phyloP scores from a whole-genome alignment of 2,797 vertebrate species.

The Adrianichthys oophorus region DNA sequence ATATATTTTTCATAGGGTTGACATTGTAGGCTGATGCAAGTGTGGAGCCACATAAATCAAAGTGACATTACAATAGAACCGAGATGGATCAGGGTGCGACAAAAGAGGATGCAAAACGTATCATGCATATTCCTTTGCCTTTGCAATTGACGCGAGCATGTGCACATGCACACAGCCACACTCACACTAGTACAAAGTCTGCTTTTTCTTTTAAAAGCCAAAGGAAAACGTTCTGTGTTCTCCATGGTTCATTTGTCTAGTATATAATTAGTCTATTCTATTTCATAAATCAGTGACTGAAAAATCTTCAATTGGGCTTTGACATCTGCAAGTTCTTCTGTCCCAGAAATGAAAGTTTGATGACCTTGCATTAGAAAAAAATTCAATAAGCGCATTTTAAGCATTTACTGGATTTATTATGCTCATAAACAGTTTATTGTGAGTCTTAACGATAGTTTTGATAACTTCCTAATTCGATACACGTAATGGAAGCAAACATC shows the following conservation, averaged over 20 bases:
- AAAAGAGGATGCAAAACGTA: conserved; percentile 58
- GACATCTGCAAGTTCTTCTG: conserved; percentile 45
- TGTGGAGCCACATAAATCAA: conserved; percentile 81
- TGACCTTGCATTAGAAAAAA: conserved; percentile 24
- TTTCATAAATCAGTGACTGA: conserved; percentile 73
- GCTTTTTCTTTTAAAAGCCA: conserved; percentile 51
- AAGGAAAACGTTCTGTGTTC: conserved; percentile 66
- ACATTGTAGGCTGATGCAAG: conserved; percentile 76
- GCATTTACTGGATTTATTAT: too few species aligned
- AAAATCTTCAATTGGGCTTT: conserved; percentile 49
- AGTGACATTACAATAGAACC: conserved; percentile 79
- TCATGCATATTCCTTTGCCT: conserved; percentile 44
- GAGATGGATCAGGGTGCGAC: conserved; percentile 77
- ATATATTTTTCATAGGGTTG: conserved; percentile 79
- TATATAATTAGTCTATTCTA: conserved; percentile 72
- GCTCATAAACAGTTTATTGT: too few species aligned
- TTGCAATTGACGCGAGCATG: conserved; percentile 6
- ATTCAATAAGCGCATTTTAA: not conserved
- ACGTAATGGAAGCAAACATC: too few species aligned
- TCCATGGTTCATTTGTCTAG: conserved; percentile 72
- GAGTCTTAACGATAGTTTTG: too few species aligned
- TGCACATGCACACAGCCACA: not conserved
- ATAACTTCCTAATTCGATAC: too few species aligned
- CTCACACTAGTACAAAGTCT: conserved; percentile 5
- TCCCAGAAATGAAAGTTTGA: conserved; percentile 37